A percentile compares a stretch with the other conserved stretches of the same genome.
phyloP scores from a whole-genome alignment of 2,797 vertebrate species.

The Sebastes matsubarae region DNA sequence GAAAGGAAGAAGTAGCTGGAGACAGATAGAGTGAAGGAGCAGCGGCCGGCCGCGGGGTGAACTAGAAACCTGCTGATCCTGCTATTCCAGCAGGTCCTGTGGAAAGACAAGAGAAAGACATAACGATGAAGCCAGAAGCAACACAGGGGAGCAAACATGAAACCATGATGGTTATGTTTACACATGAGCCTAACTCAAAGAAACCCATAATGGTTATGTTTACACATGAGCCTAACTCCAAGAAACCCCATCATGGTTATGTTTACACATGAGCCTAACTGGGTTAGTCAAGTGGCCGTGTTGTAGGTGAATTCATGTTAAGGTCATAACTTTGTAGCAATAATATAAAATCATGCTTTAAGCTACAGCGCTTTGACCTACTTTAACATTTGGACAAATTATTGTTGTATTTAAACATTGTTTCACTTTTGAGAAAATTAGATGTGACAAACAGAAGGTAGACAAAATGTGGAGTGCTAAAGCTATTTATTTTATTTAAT shows the following conservation, averaged over 20 bases:
- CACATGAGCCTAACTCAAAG: neutral
- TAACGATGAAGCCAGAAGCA: conserved; percentile 11
- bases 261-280: neutral
- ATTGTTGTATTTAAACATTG: neutral
- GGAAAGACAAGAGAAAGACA: conserved; percentile 33
- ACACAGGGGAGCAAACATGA: conserved; percentile 20
- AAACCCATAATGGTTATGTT: no score
- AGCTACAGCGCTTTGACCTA: neutral
- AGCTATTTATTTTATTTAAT: neutral
- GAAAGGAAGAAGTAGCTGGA: conserved; percentile 69
- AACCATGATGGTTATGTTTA: neutral
- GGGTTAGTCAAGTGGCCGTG: neutral
- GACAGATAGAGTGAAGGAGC: conserved; percentile 58
- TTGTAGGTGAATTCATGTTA: neutral
- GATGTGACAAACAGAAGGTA: neutral
- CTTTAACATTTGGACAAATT: neutral
- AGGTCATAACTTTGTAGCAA: neutral
- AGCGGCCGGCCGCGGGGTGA: conserved; percentile 34
- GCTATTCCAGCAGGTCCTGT: conserved; percentile 85
- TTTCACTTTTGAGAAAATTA: neutral
- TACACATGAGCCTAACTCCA: neutral
- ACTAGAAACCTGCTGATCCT: conserved; percentile 45
- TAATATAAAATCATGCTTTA: neutral
- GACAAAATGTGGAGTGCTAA: neutral
- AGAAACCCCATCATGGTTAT: no score